Evolutionary conservation across 2,888 invertebrate species (phyloP).

Genomic region (Enchytraeus crypticus): DNA sequence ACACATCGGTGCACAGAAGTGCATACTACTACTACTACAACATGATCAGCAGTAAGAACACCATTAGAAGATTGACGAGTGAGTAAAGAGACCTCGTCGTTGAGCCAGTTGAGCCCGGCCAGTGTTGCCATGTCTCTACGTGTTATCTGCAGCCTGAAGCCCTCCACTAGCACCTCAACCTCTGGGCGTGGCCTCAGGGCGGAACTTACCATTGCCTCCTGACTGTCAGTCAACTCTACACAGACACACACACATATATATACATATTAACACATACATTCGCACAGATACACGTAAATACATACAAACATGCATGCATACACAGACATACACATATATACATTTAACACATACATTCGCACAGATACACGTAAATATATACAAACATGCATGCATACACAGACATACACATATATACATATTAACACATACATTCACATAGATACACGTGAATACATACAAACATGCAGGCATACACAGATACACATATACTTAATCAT

Average conservation of each 20-base stretch:
- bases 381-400: background rate
- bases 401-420: background rate
- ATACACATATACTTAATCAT: background rate
- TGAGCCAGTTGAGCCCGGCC: slow-evolving; percentile 78
- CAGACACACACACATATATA: background rate
- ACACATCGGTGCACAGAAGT: no score
- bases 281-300: background rate
- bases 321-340: background rate
- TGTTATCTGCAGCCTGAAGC: slow-evolving; percentile 58
- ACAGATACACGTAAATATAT: background rate
- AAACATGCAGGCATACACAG: background rate
- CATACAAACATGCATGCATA: background rate
- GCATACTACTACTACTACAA: no score
- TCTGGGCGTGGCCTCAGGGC: slow-evolving; percentile 49
- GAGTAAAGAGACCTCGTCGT: slow-evolving; percentile 62
- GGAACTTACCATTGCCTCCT: slow-evolving; percentile 51
- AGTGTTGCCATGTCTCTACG: slow-evolving; percentile 75
- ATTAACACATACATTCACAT: background rate
- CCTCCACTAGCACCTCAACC: slow-evolving; percentile 59
- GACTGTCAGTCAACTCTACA: slow-evolving; percentile 59
- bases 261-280: background rate
- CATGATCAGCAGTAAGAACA: no score
- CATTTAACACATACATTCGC: background rate
- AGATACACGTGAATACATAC: background rate
- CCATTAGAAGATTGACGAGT: no score